phyloP scores from a whole-genome alignment of 1,140 invertebrate species.

The Drosophila takahashii region DNA sequence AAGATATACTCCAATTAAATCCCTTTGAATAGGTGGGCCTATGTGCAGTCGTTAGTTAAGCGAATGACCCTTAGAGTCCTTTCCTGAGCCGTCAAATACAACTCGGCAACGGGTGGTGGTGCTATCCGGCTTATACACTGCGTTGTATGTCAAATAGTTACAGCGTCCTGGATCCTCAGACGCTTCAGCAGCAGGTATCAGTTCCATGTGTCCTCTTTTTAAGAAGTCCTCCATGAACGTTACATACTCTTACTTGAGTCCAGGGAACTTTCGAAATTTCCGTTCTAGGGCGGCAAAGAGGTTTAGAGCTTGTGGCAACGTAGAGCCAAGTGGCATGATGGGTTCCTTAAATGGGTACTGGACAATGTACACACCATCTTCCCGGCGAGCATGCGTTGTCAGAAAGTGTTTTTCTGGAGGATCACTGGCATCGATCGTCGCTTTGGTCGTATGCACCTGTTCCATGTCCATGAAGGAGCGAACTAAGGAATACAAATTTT shows the following conservation, averaged over 20 bases:
- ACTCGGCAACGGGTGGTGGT: too few species aligned
- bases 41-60: too few species aligned
- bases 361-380: neutral
- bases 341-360: neutral
- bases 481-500: neutral
- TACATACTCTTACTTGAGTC: neutral
- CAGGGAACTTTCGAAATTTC: constrained; percentile 2
- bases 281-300: constrained; percentile 1
- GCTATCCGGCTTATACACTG: too few species aligned
- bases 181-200: neutral
- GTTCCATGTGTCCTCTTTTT: constrained; percentile 4
- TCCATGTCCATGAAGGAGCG: neutral
- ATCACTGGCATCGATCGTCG: neutral
- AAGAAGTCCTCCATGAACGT: neutral
- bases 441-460: neutral
- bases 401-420: constrained; percentile 1
- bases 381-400: too few species aligned
- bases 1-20: too few species aligned
- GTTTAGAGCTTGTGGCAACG: too few species aligned
- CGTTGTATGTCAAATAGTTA: too few species aligned
- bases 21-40: too few species aligned
- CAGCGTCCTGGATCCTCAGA: too few species aligned
- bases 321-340: too few species aligned
- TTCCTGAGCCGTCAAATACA: too few species aligned
- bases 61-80: too few species aligned